Evolutionary conservation across 1,140 invertebrate genomes (phyloP), one percentile per base, ranked within the genome.

Genomic region (Monomorium pharaonis): DNA sequence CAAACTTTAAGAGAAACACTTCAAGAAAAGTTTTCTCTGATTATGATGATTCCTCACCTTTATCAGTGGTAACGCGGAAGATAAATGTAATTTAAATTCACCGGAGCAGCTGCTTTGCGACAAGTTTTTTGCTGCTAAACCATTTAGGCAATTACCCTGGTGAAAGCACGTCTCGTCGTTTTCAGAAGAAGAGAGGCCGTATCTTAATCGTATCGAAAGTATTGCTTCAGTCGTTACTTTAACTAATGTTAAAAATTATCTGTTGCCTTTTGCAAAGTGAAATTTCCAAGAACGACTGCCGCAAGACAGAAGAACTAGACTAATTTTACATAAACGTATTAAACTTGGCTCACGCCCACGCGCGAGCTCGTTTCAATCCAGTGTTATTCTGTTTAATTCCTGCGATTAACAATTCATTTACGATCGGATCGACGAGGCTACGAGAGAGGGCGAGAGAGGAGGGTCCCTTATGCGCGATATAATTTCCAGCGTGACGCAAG

Each of bases 401-500:
- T 58, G 37, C 37, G 65, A 83, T 74, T 47, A 78, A 78, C 78
- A 60, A 83, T 83, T 83, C 65, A 37, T 44, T 67, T 42, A 30
- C 44, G 51, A 87, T 84, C 77, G 21, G 24, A 21, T 84, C 33
- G 16, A 70, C 21, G 63, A 54, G 78, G 77, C 76, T 70, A 62
- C 51, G 30, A 63, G 18, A 2, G 21, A 4, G 5, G 44, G 4
- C 9, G 16, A n/a, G 5, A 16, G 69, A n/a, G 49, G 51, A 21
- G 33, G 24, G 67, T 86, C 86, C 78, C 70, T 88, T 77, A 84
- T 72, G 77, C 77, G 24, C 78, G 54, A 87, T 51, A 76, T 84
- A 87, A 88, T 88, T 84, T 75, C 54, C 78, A 76, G 6, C 14
- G 47, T 88, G 87, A 87, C 86, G 87, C 47, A 77, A 81, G 81